Evolutionary conservation across 2,888 invertebrate species (phyloP).

Genomic region (Oscheius sp.): DNA sequence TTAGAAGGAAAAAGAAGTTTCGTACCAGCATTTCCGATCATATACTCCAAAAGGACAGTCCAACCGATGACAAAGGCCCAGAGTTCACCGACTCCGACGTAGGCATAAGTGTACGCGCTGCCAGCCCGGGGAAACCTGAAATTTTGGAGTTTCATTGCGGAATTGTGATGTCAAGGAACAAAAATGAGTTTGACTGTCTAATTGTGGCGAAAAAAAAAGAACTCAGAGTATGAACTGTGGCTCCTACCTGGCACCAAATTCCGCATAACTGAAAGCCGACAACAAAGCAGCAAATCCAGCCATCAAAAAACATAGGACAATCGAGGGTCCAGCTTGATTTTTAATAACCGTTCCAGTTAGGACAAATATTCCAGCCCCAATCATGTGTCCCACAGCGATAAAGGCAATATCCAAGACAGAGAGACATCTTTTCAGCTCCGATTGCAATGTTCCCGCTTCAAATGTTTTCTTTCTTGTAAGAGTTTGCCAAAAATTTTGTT

Average conservation of each 20-base stretch:
- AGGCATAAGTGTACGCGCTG: conserved; percentile 84
- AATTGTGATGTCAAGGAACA: not conserved
- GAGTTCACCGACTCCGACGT: conserved; percentile 93
- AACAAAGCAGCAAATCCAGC: conserved; percentile 86
- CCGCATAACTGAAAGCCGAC: conserved; percentile 81
- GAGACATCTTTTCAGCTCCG: conserved; percentile 49
- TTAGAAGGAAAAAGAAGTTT: not conserved
- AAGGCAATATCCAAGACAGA: conserved; percentile 51
- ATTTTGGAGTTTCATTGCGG: not conserved
- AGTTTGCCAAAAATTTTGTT: conserved; percentile 1
- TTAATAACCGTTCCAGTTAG: conserved; percentile 82
- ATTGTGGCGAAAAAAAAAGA: too few relatives aligned
- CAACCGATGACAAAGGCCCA: conserved; percentile 84
- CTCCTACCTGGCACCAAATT: conserved; percentile 74
- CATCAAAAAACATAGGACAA: conserved; percentile 83
- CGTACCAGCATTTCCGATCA: conserved; percentile 78
- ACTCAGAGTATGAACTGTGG: too few relatives aligned
- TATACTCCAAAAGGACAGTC: conserved; percentile 79
- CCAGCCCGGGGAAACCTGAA: conserved; percentile 83
- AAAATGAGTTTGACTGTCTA: too few relatives aligned
- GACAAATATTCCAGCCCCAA: conserved; percentile 57
- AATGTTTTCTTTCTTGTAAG: conserved; percentile 33
- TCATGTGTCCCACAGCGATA: conserved; percentile 56
- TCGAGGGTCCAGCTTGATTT: conserved; percentile 89
- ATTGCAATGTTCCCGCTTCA: conserved; percentile 38